Percentiles rank a stretch among this genome's conserved stretches.
phyloP scores from a whole-genome alignment of 2,888 invertebrate genomes.

The Brachyptera putata region DNA sequence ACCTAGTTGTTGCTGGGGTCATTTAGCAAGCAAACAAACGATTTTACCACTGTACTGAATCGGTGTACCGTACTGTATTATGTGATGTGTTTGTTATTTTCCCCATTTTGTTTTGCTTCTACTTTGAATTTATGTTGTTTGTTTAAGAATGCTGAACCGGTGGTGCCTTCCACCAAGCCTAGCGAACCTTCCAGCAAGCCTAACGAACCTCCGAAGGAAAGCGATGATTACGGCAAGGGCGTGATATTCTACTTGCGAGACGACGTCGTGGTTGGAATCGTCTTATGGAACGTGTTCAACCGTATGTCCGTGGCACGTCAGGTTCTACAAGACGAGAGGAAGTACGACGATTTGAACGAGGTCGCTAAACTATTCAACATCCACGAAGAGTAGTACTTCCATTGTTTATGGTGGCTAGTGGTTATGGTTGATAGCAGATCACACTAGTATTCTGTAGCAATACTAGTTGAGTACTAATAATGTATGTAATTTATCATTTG shows the following conservation, averaged over 20 bases:
- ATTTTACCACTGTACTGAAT: too few relatives aligned
- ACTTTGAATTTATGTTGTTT: too few relatives aligned
- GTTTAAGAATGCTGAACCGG: constrained; percentile 28
- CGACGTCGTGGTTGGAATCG: constrained; percentile 83
- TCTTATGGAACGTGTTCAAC: constrained; percentile 93
- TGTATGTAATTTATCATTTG: too few relatives aligned
- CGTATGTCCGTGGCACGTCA: constrained; percentile 85
- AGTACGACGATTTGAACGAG: constrained; percentile 86
- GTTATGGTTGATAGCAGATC: too few relatives aligned
- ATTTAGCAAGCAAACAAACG: too few relatives aligned
- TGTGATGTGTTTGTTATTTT: too few relatives aligned
- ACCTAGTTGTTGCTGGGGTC: too few relatives aligned
- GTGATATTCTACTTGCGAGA: constrained; percentile 87
- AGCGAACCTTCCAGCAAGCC: constrained; percentile 33
- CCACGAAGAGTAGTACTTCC: constrained; percentile 51
- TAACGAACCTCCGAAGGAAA: constrained; percentile 38
- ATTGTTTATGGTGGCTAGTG: too few relatives aligned
- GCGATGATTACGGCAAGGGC: constrained; percentile 71
- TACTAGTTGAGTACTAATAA: too few relatives aligned
- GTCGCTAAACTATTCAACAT: constrained; percentile 90
- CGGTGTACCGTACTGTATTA: too few relatives aligned
- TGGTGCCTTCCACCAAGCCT: constrained; percentile 31
- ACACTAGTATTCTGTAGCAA: too few relatives aligned
- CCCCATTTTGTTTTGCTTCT: too few relatives aligned
- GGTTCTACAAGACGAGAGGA: constrained; percentile 75